A percentile compares a stretch with the other conserved stretches of the same genome.
These are phyloP conservation scores for Heliangelus exortis DNA, from an alignment of 2,797 vertebrate species.

Conservation along the genomic window DNA sequence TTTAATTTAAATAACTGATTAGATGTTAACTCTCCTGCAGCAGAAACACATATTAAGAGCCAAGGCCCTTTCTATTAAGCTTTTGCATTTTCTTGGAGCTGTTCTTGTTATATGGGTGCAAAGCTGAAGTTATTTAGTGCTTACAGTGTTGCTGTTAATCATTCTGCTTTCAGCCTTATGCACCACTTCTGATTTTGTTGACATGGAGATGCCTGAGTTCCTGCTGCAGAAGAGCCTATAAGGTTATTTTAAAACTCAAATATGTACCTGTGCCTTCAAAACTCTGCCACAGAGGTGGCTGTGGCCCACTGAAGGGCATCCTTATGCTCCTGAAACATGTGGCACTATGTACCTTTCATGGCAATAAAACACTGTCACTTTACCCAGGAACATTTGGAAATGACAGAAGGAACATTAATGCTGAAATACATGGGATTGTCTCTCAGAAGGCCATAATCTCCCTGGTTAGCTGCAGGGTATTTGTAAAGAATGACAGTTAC, in stretches of 20 bases:
- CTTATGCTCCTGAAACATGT: not conserved
- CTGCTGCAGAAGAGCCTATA: not conserved
- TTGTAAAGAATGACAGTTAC: not conserved
- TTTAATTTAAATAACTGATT: slow-evolving; percentile 58
- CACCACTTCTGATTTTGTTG: slow-evolving; percentile 13
- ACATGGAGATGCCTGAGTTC: not conserved
- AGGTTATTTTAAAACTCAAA: not conserved
- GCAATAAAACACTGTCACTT: not conserved
- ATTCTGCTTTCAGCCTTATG: not conserved
- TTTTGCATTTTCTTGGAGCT: not conserved
- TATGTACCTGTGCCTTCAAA: not conserved
- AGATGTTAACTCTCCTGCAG: slow-evolving; percentile 18
- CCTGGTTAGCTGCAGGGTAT: not conserved
- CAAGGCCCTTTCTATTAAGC: not conserved
- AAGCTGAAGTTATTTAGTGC: not conserved
- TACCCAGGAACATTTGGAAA: not conserved
- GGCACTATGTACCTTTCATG: not conserved
- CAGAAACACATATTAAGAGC: not conserved
- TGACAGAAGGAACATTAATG: not conserved
- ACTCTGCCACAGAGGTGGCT: not conserved
- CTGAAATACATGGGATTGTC: not conserved
- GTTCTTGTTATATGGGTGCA: slow-evolving; percentile 2
- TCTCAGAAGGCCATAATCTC: not conserved
- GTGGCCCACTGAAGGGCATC: not conserved
- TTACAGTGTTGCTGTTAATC: not conserved